Percentiles rank a stretch among this genome's conserved stretches.
Conservation (phyloP, 2,888 invertebrate genomes). For the Oxytorus armatus region DNA sequence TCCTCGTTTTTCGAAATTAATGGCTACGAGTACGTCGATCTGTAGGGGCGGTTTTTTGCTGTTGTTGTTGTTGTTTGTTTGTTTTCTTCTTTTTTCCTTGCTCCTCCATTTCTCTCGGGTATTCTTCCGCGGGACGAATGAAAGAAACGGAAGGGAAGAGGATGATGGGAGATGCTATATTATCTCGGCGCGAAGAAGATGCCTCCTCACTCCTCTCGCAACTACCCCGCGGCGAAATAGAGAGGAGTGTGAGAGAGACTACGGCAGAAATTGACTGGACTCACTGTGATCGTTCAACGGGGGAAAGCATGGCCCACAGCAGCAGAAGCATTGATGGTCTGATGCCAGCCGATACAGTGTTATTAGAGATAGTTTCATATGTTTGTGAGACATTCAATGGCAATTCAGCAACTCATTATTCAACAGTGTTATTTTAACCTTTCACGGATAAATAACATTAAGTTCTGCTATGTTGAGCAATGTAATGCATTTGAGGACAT, state of each 20-base stretch:
- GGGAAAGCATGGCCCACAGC: constrained; percentile 35
- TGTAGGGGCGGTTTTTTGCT: constrained; percentile 8
- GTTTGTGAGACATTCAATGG: not conserved
- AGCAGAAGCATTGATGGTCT: constrained; percentile 47
- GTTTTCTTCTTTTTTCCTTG: constrained; percentile 3
- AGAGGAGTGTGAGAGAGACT: constrained; percentile 11
- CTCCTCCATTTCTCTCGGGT: constrained; percentile 34
- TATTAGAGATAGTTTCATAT: constrained; percentile 40
- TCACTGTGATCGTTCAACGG: constrained; percentile 32
- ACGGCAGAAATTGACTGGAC: constrained; percentile 35
- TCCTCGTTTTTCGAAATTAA: constrained; percentile 82
- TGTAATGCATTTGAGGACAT: too few species aligned
- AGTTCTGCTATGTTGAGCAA: too few species aligned
- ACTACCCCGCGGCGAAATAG: constrained; percentile 51
- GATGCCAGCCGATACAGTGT: constrained; percentile 33
- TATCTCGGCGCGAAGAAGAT: constrained; percentile 50
- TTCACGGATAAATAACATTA: too few species aligned
- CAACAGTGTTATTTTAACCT: too few species aligned
- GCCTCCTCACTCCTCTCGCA: not conserved
- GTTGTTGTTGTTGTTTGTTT: constrained; percentile 30
- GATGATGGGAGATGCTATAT: constrained; percentile 50
- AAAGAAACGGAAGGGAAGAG: constrained; percentile 54
- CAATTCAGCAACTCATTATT: too few species aligned
- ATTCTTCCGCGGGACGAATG: constrained; percentile 33
- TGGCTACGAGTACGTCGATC: constrained; percentile 71